Evolutionary conservation across 2,113 vertebrate species (phyloP), one percentile per base, ranked within the genome.

Genomic region (Python bivittatus): DNA sequence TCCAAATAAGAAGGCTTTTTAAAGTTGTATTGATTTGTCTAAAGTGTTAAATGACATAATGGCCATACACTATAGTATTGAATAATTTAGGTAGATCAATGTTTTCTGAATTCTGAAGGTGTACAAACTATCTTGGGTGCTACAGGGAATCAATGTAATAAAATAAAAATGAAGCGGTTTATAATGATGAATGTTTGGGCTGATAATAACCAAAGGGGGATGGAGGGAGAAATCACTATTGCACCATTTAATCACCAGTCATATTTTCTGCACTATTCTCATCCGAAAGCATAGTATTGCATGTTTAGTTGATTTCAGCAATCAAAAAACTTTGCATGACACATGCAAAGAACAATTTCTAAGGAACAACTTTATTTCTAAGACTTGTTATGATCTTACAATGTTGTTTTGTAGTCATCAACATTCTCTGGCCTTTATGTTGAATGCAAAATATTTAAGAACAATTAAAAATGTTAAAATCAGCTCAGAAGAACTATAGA

Each of bases 51-150:
- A 96, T 97, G 96, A 95, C 96, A 97, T 96, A 97, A 97, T 93
- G 96, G 91, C 92, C 89, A 95, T 97, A 97, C n/a, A 97, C 92
- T 96, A 96, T 96, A 95, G 93, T 94, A 96, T 86, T 98, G 97
- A 98, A 98, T 98, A 97, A 98, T 98, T 98, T 97, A 97, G 95
- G 93, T 86, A 96, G 97, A 98, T 98, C 97, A 97, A 98, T 98
- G 93, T 92, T 97, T 98, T 97, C 92, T 97, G 95, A 97, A 97
- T 97, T 97, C 98, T 94, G 95, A 97, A 97, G 92, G 96, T 96
- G 95, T 97, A 88, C 60, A 96, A 96, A 96, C 95, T 95, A 93
- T 97, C 96, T 96, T 97, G 96, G 95, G 96, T 52, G 42, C 94
- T 96, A 97, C 97, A 96, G 95, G 89, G 96, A 97, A 97, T 98